Base-by-base conservation (phyloP, 1,140 invertebrate species). In the Hylyphantes graminicola region DNA sequence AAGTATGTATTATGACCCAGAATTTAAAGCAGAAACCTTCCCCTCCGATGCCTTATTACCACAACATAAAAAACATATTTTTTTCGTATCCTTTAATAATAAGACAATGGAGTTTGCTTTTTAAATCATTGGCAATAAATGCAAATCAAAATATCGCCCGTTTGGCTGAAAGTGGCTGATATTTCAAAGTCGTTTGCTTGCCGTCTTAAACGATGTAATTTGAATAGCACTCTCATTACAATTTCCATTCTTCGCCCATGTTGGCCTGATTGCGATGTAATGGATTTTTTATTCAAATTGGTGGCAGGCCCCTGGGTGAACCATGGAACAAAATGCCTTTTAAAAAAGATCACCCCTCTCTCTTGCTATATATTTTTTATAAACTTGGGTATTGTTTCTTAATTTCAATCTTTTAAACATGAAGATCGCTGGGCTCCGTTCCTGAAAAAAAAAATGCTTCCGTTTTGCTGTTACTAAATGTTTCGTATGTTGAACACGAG, bases 231-330 rank as follows among this genome's bases (percentile, higher is more conserved):
- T 75, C 80, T 83, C 80, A 83, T 83, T 83, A 83, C 72, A 83
- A 83, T 83, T 73, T 53, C 68, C 63, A 74, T 75, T 75, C 72
- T n/a, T 65, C 12, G 61, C 55, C 57, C 15, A 35, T 51, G 35
- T 15, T 51, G 64, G 70, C 70, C 63, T 74, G 80, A 83, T 83
- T 83, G 70, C 80, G 67, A 55, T 74, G 72, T 75, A 75, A 83
- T 83, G 80, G 80, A 59, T 83, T 83, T 83, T 83, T 13, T 83
- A 83, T 83, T 83, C 80, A 83, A 83, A 83, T 83, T 74, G 63
- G n/a, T 5, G 10, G 5, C 19, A 21, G 48, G 68, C 68, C 79
- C 57, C 35, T 67, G 68, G 79, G 68, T 19, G 57, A 61, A 21
- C 51, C 54, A 2, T 10, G 13, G 35, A 78, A 65, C 9, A 54